Evolutionary conservation across 2,888 invertebrate genomes (phyloP).

Genomic region (Branchellion lobata): DNA sequence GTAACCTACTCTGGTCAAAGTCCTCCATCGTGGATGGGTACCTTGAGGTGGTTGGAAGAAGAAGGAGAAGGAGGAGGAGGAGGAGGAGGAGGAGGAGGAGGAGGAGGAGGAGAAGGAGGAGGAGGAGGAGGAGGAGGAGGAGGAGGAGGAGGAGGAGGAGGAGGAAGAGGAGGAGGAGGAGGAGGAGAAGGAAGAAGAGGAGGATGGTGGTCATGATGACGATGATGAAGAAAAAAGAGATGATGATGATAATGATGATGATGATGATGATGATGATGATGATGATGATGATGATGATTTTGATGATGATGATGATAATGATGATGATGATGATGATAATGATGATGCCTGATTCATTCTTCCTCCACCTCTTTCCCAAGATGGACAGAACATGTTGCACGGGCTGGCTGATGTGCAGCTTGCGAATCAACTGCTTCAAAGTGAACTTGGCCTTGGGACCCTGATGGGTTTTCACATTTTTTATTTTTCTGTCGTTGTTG

Average conservation of each 20-base stretch:
- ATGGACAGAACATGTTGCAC: slow-evolving; percentile 63
- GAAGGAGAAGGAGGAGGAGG: neutral
- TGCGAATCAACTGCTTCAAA: slow-evolving; percentile 63
- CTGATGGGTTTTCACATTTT: too few species aligned
- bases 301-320: neutral
- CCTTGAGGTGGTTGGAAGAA: slow-evolving; percentile 52
- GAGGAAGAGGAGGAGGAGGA: neutral
- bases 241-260: neutral
- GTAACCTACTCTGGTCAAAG: slow-evolving; percentile 60
- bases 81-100: neutral
- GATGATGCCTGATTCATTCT: neutral
- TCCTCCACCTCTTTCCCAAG: slow-evolving; percentile 62
- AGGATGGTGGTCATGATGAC: neutral
- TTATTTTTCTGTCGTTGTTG: too few species aligned
- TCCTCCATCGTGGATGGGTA: slow-evolving; percentile 61
- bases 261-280: neutral
- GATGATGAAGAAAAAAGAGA: neutral
- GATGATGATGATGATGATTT: neutral
- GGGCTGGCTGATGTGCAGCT: slow-evolving; percentile 63
- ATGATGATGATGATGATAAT: neutral
- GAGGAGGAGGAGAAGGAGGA: neutral
- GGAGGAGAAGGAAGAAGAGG: neutral
- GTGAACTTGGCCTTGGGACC: slow-evolving; percentile 53
- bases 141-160: neutral
- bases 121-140: neutral